Evolutionary conservation across 53 echinoderm and acorn worm genomes (phyloP), one percentile per base, ranked within the genome.

Genomic region (Glandiceps talaboti): DNA sequence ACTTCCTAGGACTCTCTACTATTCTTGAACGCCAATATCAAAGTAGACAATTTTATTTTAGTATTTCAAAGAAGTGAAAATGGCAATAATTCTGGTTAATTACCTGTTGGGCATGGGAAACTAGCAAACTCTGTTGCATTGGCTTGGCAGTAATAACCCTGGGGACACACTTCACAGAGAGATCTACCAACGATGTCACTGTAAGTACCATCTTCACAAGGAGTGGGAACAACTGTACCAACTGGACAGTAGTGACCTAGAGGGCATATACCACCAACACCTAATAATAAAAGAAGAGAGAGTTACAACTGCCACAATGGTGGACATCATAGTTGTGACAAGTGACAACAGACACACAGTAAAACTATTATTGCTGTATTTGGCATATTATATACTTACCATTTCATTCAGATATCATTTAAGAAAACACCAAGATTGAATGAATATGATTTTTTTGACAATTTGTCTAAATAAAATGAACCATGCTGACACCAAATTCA

Each of bases 221-320:
- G 82, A 25, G 78, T 79, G 0, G 99, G 99, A 1, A 87, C 85
- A 14, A 84, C 77, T 73, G 88, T 82, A 29, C 89, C 93, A 78
- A 83, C 91, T 27, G 93, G 99, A 83, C 99, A 97, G 81, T 86
- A 97, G 86, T 93, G 99, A 84, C 90, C 95, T 1, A 92, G 80
- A 14, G 95, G 92, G 86, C 95, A 95, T 27, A 92, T 87, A 25
- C 95, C 95, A 30, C 92, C 95, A 80, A 85, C 86, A 83, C 88
- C 91, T 88, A 77, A 30, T 29, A 77, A 31, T 26, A 14, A 78
- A 74, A 84, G 1, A 73, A 77, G 1, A 31, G 14, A 82, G 27
- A 10, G 26, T 0, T 14, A 27, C 27, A 1, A n/a, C n/a, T 29
- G 25, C 25, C 14, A 79, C n/a, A 31, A 31, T 31, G 27, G 32